phyloP scores from a whole-genome alignment of 37 sponge, comb jelly and placozoan genomes.

The Geodia barretti region DNA sequence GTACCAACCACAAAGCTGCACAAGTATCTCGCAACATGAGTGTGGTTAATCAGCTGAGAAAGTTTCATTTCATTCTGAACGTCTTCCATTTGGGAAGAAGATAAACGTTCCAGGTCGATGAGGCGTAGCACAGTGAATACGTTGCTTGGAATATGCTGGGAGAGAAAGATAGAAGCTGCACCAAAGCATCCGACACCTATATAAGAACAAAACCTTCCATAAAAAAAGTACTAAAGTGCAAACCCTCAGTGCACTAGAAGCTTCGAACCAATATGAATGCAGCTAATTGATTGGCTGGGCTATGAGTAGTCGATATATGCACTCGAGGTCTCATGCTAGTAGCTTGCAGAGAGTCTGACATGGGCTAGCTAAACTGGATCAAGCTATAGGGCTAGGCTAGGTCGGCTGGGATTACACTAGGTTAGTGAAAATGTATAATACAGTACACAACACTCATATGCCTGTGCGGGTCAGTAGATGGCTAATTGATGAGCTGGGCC shows the following conservation, averaged over 20 bases:
- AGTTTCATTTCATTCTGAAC: conserved; percentile 67
- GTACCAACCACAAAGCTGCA: conserved; percentile 50
- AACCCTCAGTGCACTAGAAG: not conserved
- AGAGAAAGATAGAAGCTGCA: conserved; percentile 40
- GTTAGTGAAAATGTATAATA: too few species aligned
- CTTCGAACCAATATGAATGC: too few species aligned
- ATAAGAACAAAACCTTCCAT: not conserved
- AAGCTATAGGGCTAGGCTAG: too few species aligned
- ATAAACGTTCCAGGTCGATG: conserved; percentile 58
- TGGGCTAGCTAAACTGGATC: too few species aligned
- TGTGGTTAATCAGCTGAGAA: conserved; percentile 56
- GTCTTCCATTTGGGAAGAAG: conserved; percentile 49
- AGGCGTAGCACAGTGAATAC: conserved; percentile 45
- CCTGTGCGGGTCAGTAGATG: too few species aligned
- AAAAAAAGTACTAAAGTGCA: not conserved
- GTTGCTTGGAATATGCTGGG: conserved; percentile 23
- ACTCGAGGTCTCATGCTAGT: too few species aligned
- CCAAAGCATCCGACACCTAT: conserved; percentile 65
- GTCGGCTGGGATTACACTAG: too few species aligned
- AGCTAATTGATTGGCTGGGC: too few species aligned
- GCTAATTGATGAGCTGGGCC: too few species aligned
- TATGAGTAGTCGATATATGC: too few species aligned
- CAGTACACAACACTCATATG: too few species aligned
- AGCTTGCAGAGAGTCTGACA: too few species aligned
- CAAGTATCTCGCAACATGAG: conserved; percentile 48